Evolutionary conservation across 2,797 vertebrate genomes (phyloP).

Genomic region (Tinamus major): DNA sequence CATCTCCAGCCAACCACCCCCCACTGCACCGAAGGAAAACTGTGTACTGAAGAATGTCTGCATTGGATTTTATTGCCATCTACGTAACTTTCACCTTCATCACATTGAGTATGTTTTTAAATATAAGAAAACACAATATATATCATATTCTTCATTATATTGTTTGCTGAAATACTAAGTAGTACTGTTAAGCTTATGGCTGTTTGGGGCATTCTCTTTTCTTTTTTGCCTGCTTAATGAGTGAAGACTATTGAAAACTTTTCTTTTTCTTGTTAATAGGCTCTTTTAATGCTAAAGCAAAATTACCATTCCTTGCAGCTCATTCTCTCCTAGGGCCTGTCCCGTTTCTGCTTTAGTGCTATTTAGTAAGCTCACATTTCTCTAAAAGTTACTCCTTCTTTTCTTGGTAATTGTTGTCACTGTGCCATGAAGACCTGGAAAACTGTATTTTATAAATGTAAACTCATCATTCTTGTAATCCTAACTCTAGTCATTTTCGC

Average conservation of each 20-base stretch:
- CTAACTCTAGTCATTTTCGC: conserved; percentile 63
- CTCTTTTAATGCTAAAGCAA: conserved; percentile 17
- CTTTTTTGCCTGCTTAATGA: conserved; percentile 46
- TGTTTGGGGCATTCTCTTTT: conserved; percentile 9
- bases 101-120: neutral
- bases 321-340: neutral
- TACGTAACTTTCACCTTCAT: neutral
- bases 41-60: rapidly evolving
- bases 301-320: neutral
- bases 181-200: neutral
- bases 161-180: conserved; percentile 38
- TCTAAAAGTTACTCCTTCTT: conserved; percentile 55
- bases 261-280: neutral
- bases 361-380: conserved; percentile 30
- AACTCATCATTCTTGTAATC: conserved; percentile 57
- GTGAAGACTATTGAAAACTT: conserved; percentile 30
- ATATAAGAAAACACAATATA: neutral
- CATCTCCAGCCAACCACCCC: neutral
- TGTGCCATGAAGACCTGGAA: conserved; percentile 39
- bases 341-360: neutral
- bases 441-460: conserved; percentile 59
- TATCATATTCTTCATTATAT: neutral
- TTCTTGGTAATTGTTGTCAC: conserved; percentile 20
- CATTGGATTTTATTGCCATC: neutral
- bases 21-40: neutral